These are phyloP conservation scores for Drosophila maculinotata DNA, from an alignment of 2,888 invertebrate species.

Conservation along the genomic window DNA sequence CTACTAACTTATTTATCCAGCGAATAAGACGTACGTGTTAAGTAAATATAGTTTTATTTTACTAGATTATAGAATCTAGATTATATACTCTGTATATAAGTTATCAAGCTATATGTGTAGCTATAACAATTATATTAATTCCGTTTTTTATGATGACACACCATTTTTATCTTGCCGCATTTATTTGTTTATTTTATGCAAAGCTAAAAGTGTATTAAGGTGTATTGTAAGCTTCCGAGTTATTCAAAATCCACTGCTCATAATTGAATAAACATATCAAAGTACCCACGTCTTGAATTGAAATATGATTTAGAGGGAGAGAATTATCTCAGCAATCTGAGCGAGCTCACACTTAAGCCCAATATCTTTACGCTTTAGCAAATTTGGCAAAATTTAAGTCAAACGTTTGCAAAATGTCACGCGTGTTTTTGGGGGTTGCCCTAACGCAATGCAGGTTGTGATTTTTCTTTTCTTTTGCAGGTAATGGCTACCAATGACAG, in stretches of 20 bases:
- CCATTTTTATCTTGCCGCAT: neutral
- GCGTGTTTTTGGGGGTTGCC: slow-evolving; percentile 22
- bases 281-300: slow-evolving; percentile 4
- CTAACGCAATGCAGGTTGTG: neutral
- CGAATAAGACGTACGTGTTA: too few species aligned
- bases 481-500: slow-evolving; percentile 36
- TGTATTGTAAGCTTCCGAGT: neutral
- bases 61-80: too few species aligned
- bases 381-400: slow-evolving; percentile 55
- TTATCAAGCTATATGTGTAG: too few species aligned
- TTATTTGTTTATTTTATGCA: neutral
- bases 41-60: too few species aligned
- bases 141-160: neutral
- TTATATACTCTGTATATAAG: too few species aligned
- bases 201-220: neutral
- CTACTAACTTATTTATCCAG: too few species aligned
- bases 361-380: slow-evolving; percentile 38
- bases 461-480: neutral
- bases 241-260: neutral
- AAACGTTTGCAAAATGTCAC: slow-evolving; percentile 53
- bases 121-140: too few species aligned
- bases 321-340: neutral
- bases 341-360: slow-evolving; percentile 15
- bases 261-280: slow-evolving; percentile 10
- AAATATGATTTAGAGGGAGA: neutral